phyloP scores from a whole-genome alignment of 2,797 vertebrate genomes.

The Coilia nasus region DNA sequence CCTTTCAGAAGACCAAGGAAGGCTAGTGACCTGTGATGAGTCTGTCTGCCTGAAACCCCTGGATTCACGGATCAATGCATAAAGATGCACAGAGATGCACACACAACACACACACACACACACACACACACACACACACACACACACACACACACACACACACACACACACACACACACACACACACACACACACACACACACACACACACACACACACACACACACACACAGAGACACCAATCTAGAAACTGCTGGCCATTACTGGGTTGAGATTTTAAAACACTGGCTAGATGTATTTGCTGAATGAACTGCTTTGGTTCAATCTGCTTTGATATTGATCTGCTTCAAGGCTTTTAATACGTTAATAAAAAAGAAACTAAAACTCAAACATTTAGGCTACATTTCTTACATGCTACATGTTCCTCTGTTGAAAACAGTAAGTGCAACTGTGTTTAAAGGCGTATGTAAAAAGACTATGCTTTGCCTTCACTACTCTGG shows the following conservation, averaged over 20 bases:
- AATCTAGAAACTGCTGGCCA: background rate
- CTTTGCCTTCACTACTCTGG: background rate
- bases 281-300: background rate
- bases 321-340: background rate
- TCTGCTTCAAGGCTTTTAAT: background rate
- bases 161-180: no score
- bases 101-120: background rate
- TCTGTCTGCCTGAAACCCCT: background rate
- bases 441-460: background rate
- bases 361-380: no score
- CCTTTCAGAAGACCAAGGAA: background rate
- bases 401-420: no score
- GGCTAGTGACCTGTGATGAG: background rate
- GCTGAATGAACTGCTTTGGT: background rate
- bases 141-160: background rate
- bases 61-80: background rate
- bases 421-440: background rate
- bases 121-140: no score
- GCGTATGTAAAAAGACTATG: no score
- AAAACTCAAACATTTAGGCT: no score
- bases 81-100: background rate
- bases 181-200: no score
- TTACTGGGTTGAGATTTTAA: background rate
- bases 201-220: no score
- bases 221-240: background rate